Evolutionary conservation across 1,140 invertebrate genomes (phyloP), one percentile per base, ranked within the genome.

Genomic region (Lordiphosa stackelbergi): DNA sequence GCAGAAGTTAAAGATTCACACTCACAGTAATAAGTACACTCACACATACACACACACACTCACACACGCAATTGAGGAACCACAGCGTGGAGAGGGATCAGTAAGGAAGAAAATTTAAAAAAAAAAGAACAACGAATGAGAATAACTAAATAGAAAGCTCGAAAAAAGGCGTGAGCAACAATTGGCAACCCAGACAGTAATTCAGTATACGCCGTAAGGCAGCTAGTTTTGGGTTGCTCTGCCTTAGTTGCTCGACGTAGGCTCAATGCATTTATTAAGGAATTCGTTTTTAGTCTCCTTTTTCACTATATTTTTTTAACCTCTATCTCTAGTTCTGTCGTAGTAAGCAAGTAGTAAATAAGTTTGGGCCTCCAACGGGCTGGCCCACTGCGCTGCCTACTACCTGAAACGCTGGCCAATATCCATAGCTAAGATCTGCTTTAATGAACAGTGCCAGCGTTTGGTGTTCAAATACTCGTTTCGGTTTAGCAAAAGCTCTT

Each of bases 181-280:
- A 24, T 1, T 5, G 22, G 5, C 22, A 24, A 5, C 22, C 22
- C 22, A 6, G 22, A 24, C 22, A 5, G 22, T 24, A 5, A 5
- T 24, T 24, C 5, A 24, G 4, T 4, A 24, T 5, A 5, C 22
- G 22, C 22, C 12, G 42, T n/a, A 45, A 45, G 24, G 42, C 42
- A 56, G 56, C 49, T 62, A 79, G 12, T 31, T 24, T 24, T 28
- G 60, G 60, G 13, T 7, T 45, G 45, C 2, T 60, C 22, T 60
- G 28, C 57, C 46, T 49, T 58, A n/a, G n/a, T 79, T 55, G 56
- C 74, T 78, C 69, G 69, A 47, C 74, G 74, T 66, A 66, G 53
- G 74, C 74, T 69, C 66, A 79, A 79, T 65, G 53, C 56, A 78
- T 73, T 48, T 51, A 46, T 58, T 54, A 79, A 65, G 69, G 74